Evolutionary conservation across 2,888 invertebrate genomes (phyloP).

Genomic region (Leptura quadrifasciata): DNA sequence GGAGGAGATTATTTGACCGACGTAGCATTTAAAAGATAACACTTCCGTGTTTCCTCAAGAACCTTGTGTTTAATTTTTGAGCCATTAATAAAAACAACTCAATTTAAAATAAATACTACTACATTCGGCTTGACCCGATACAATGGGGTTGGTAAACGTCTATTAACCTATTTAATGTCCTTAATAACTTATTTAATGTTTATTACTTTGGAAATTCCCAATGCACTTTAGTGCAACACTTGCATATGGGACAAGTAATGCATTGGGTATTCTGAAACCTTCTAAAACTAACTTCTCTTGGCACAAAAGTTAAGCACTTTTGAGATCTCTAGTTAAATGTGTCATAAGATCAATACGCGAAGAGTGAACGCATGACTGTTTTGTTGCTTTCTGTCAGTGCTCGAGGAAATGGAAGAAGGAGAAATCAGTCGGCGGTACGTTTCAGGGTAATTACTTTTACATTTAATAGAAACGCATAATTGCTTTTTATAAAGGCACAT

Average conservation of each 20-base stretch:
- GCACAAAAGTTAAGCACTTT: neutral
- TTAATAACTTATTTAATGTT: neutral
- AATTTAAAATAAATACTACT: no score
- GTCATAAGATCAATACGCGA: slow-evolving; percentile 19
- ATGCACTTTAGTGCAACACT: slow-evolving; percentile 4
- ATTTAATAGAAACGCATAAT: neutral
- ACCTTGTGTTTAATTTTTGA: no score
- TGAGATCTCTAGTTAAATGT: slow-evolving; percentile 3
- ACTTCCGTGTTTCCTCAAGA: no score
- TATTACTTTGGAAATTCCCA: neutral
- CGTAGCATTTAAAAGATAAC: no score
- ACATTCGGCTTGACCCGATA: no score
- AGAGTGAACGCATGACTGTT: slow-evolving; percentile 9
- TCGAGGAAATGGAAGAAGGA: neutral
- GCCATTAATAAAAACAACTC: no score
- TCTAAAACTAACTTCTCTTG: neutral
- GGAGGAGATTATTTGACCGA: no score
- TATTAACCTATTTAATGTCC: neutral
- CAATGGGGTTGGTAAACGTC: neutral
- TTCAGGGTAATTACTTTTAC: neutral
- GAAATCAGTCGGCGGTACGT: neutral
- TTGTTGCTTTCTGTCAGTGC: neutral
- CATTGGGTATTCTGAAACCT: neutral
- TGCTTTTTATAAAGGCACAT: no score
- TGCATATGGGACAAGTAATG: neutral